Percentiles rank a stretch among this genome's conserved stretches.
phyloP scores from a whole-genome alignment of 2,888 invertebrate species.

The Tenthredo amoena region DNA sequence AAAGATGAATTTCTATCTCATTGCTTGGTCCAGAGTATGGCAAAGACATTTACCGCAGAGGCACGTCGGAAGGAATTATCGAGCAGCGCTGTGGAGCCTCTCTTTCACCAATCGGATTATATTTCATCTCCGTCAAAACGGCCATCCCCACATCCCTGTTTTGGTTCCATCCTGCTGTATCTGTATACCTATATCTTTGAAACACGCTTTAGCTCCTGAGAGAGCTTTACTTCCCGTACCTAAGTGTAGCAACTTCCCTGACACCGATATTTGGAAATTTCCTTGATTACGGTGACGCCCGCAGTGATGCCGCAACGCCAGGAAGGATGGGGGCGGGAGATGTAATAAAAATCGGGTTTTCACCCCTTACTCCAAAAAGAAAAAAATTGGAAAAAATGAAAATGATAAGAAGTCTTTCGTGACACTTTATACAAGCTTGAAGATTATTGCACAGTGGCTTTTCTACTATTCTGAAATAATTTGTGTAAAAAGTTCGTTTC shows the following conservation, averaged over 20 bases:
- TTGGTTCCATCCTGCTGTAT: background rate
- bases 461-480: background rate
- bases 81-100: background rate
- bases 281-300: conserved; percentile 16
- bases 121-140: conserved; percentile 8
- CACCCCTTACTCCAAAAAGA: background rate
- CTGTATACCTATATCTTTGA: background rate
- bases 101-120: conserved; percentile 17
- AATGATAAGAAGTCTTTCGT: background rate
- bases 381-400: background rate
- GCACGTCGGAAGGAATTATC: background rate
- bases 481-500: background rate
- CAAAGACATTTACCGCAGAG: background rate
- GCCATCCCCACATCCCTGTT: background rate
- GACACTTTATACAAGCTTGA: background rate
- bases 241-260: conserved; percentile 2
- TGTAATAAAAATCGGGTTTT: conserved; percentile 7
- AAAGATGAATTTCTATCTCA: background rate
- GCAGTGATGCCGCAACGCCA: background rate
- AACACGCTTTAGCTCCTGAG: background rate
- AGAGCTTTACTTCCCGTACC: background rate
- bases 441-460: background rate
- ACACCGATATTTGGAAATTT: conserved; percentile 21
- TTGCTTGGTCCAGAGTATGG: background rate
- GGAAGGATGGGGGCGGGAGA: background rate